Evolutionary conservation across 2,113 vertebrate species (phyloP).

Genomic region (Sporophila hypoxantha): DNA sequence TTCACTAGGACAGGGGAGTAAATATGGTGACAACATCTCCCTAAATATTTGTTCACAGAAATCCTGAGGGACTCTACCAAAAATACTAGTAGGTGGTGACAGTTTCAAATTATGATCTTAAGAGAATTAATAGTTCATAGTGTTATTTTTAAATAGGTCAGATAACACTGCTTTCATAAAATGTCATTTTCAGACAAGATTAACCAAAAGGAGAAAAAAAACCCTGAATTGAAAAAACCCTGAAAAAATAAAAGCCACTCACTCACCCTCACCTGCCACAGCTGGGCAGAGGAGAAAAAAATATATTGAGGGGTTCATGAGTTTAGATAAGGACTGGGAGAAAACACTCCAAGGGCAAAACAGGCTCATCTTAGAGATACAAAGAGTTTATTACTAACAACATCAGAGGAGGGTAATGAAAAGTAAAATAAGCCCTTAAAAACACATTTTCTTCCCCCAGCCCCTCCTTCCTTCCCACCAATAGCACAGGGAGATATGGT

Average conservation of each 20-base stretch:
- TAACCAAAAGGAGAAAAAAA: neutral
- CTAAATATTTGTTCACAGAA: neutral
- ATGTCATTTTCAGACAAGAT: neutral
- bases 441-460: rapidly evolving
- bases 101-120: neutral
- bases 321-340: no score
- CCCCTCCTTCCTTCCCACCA: neutral
- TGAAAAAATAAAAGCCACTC: neutral
- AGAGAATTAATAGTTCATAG: neutral
- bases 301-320: no score
- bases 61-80: neutral
- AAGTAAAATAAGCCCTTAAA: neutral
- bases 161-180: neutral
- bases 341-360: neutral
- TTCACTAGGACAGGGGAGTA: neutral
- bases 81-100: neutral
- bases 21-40: neutral
- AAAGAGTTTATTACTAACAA: neutral
- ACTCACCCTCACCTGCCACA: neutral
- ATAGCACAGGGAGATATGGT: rapidly evolving
- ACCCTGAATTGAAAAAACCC: neutral
- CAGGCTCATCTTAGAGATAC: neutral
- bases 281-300: neutral
- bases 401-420: neutral
- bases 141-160: neutral